A percentile compares a stretch with the other conserved stretches of the same genome.
phyloP scores from a whole-genome alignment of 2,888 invertebrate species.

The Phengaris alcon region DNA sequence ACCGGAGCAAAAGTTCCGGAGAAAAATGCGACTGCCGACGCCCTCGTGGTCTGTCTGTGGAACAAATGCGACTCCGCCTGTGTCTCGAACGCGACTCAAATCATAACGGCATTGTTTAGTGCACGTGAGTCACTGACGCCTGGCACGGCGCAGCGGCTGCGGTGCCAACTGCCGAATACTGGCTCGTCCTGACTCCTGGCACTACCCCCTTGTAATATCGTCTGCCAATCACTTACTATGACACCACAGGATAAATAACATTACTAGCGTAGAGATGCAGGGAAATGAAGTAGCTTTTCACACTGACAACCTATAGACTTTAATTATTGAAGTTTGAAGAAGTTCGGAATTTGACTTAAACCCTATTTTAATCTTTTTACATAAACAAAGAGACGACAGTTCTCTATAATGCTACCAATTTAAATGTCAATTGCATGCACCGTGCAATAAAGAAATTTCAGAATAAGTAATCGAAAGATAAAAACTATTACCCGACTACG shows the following conservation, averaged over 20 bases:
- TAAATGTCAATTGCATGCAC: too few relatives aligned
- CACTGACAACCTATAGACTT: too few relatives aligned
- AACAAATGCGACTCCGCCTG: neutral
- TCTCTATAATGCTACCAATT: too few relatives aligned
- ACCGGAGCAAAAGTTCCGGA: neutral
- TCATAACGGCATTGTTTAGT: neutral
- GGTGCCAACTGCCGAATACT: constrained; percentile 15
- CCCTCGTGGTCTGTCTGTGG: neutral
- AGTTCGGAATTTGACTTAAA: too few relatives aligned
- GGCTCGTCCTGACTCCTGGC: neutral
- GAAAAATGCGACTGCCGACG: too few relatives aligned
- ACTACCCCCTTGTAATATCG: neutral
- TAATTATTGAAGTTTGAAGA: too few relatives aligned
- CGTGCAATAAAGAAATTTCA: too few relatives aligned
- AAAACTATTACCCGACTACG: too few relatives aligned
- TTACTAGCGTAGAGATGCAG: neutral
- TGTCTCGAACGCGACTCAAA: neutral
- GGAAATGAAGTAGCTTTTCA: neutral
- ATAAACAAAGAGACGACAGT: too few relatives aligned
- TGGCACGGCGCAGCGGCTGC: constrained; percentile 21
- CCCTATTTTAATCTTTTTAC: too few relatives aligned
- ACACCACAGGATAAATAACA: neutral
- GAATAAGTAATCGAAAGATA: too few relatives aligned
- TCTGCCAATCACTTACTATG: neutral
- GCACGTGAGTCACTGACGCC: constrained; percentile 23